These are phyloP conservation scores for Pandemis heparana DNA, from an alignment of 2,888 invertebrate species.

Conservation along the genomic window DNA sequence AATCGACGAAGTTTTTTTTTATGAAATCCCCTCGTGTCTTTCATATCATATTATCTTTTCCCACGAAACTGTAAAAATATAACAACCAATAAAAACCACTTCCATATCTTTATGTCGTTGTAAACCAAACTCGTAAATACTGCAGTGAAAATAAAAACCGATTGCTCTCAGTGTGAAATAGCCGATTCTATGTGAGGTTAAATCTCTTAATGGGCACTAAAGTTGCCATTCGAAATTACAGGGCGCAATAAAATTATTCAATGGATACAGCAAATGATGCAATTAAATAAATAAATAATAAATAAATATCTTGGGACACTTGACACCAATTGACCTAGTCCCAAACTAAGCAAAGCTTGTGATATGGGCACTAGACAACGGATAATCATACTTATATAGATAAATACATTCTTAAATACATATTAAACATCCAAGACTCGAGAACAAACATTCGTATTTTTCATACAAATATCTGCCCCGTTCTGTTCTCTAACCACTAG, in stretches of 20 bases:
- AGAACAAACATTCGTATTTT: too few relatives aligned
- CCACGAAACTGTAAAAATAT: slow-evolving; percentile 39
- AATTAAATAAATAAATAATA: slow-evolving; percentile 9
- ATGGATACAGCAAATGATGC: slow-evolving; percentile 33
- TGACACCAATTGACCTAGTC: too few relatives aligned
- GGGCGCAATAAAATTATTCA: slow-evolving; percentile 37
- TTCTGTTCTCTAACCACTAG: too few relatives aligned
- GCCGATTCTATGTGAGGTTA: slow-evolving; percentile 39
- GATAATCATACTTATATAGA: too few relatives aligned
- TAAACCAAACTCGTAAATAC: slow-evolving; percentile 43
- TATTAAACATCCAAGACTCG: too few relatives aligned
- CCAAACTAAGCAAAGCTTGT: too few relatives aligned
- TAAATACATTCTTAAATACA: too few relatives aligned
- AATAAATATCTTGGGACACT: too few relatives aligned
- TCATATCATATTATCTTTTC: slow-evolving; percentile 2
- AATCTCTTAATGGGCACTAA: slow-evolving; percentile 39
- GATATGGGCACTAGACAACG: too few relatives aligned
- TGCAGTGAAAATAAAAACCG: slow-evolving; percentile 43
- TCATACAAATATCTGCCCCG: too few relatives aligned
- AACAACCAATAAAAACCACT: slow-evolving; percentile 42
- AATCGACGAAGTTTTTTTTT: background rate
- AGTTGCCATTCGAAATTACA: slow-evolving; percentile 40
- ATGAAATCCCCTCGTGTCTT: slow-evolving; percentile 6
- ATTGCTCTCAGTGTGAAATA: slow-evolving; percentile 42
- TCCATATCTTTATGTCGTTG: slow-evolving; percentile 43